Percentiles rank a stretch among this genome's conserved stretches.
phyloP scores from a whole-genome alignment of 2,113 vertebrate genomes.

The Hemiprocne comata region DNA sequence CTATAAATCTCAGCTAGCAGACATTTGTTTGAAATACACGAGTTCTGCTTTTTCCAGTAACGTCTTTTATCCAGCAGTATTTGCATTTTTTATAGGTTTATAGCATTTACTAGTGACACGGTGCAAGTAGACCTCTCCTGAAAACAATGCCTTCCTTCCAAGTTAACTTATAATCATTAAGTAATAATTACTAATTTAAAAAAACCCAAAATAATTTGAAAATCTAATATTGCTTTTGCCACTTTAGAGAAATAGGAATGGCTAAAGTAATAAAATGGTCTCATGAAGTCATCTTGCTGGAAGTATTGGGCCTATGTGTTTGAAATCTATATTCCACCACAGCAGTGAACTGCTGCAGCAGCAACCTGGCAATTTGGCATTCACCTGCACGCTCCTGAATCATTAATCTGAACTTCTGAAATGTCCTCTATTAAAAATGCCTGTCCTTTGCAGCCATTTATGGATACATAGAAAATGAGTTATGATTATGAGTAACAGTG shows the following conservation, averaged over 20 bases:
- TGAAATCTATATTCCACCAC: neutral
- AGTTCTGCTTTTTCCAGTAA: neutral
- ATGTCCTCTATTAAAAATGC: neutral
- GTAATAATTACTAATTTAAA: neutral
- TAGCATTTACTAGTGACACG: neutral
- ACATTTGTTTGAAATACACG: neutral
- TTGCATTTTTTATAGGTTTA: neutral
- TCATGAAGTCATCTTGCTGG: neutral
- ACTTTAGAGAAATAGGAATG: neutral
- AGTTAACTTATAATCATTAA: neutral
- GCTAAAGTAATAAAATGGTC: neutral
- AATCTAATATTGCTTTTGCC: neutral
- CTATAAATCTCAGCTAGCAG: neutral
- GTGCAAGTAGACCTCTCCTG: neutral
- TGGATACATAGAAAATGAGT: constrained; percentile 19
- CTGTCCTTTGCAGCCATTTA: constrained; percentile 13
- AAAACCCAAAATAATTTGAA: neutral
- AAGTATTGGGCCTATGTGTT: neutral
- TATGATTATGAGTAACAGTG: neutral
- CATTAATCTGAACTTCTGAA: constrained; percentile 48
- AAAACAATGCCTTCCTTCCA: neutral
- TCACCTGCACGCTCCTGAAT: constrained; percentile 2
- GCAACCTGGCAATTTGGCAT: constrained; percentile 1
- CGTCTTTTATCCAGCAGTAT: neutral
- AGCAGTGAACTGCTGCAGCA: neutral